Evolutionary conservation across 2,113 vertebrate genomes (phyloP).

Genomic region (Junco hyemalis): DNA sequence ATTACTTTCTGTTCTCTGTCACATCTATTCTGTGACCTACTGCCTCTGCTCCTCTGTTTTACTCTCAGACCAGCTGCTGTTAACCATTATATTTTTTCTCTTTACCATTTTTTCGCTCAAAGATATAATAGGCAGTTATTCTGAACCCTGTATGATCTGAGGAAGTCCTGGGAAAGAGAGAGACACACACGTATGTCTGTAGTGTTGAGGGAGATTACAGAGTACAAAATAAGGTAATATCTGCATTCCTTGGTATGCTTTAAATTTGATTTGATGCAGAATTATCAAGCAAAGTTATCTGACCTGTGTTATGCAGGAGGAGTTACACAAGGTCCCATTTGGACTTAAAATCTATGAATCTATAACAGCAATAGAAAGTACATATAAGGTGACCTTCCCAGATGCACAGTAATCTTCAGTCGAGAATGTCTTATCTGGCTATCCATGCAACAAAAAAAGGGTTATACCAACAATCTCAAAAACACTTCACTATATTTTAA

Average conservation of each 20-base stretch:
- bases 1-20: constrained; percentile 61
- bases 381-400: constrained; percentile 6
- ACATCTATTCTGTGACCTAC: constrained; percentile 60
- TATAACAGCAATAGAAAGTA: constrained; percentile 17
- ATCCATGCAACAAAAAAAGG: not conserved
- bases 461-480: not conserved
- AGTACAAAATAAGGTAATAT: not conserved
- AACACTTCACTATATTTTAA: not conserved
- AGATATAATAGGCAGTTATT: constrained; percentile 58
- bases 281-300: constrained; percentile 46
- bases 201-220: not conserved
- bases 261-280: constrained; percentile 14
- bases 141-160: not conserved
- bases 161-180: not conserved
- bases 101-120: not conserved
- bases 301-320: not conserved
- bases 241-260: not conserved
- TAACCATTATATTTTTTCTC: constrained; percentile 59
- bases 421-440: not conserved
- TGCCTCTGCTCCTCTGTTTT: constrained; percentile 62
- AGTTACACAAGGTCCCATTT: constrained; percentile 2
- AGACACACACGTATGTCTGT: accelerated
- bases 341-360: constrained; percentile 49
- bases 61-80: constrained; percentile 34
- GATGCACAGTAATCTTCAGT: not conserved